Base-by-base conservation (phyloP, 2,113 vertebrate species). In the Mesembrinibis cayennensis region DNA sequence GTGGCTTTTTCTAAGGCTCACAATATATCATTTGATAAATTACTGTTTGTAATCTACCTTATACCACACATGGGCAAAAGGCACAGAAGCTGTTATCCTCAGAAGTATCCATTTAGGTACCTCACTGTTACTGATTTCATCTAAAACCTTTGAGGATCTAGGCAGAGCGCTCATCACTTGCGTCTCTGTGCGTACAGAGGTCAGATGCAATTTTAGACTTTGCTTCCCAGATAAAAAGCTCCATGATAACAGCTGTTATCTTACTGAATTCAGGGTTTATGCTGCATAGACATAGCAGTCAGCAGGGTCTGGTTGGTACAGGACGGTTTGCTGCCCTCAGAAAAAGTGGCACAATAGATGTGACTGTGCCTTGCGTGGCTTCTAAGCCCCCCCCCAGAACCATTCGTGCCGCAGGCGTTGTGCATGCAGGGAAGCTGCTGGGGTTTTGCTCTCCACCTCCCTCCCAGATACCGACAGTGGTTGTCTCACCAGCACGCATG, bases 161-260 rank as follows among this genome's bases (percentile, higher is more conserved):
- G 82, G 79, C 82, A 70, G 62, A 86, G 62, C 9, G 1, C 81
- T 90, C 77, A 62, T 82, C 42, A 4, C 66, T 66, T 16, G 55
- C 2, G 1, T 49, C 89, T 74, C 73, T 25, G 56, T 7, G 7
- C 66, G 19, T 30, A 49, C 40, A 55, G 77, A 45, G 91, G 93
- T 82, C 91, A 93, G 83, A 38, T 26, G 74, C 78, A 95, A 94
- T 90, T 87, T 86, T 50, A 80, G 94, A 36, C 89, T 87, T 91
- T 52, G 78, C 83, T 78, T 95, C 66, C 16, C 66, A 77, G 93
- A 90, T 89, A 72, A 93, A 82, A 94, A 70, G 56, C 79, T 3
- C 78, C 2, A 2, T 22, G 80, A 63, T 72, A 96, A 77, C 71
- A 83, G 79, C 82, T 83, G 81, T 81, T 94, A 80, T 38, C 67